Evolutionary conservation across 2,888 invertebrate genomes (phyloP), one percentile per base, ranked within the genome.

Genomic region (Ecliptopera silaceata): DNA sequence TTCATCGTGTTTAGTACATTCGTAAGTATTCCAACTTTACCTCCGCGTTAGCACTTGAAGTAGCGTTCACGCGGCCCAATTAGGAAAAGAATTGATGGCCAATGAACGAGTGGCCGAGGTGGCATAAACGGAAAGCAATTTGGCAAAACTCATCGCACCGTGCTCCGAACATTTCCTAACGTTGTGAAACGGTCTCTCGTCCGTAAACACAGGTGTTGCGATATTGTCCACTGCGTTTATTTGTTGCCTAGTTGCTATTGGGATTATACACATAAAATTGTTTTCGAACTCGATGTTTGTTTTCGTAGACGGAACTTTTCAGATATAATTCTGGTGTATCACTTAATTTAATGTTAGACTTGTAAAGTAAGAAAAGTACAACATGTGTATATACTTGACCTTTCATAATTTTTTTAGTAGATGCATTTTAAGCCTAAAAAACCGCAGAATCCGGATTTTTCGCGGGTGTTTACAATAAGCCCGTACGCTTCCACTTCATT

Each of bases 21-120:
- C 26, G 10, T 1, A 26, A 26, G 26, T 26, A 26, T 26, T 26
- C 26, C 10, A 1, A 26, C 2, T 8, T 26, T 5, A 56, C 15
- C 48, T 64, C 60, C 15, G 20, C 11, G 54, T 41, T 57, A 61
- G 61, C 51, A 55, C 56, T 71, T 63, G 57, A 74, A 69, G 77
- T 72, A 68, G 68, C 71, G 65, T 71, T 77, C 70, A 68, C 69
- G 66, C 72, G 71, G 79, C 78, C 78, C 85, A 86, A 86, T 86
- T 86, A 86, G 81, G 69, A 71, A 69, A 78, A 79, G 81, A 82
- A 80, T 76, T 72, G 79, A 76, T 77, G 75, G 76, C 75, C 78
- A 80, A 84, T 82, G 79, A 80, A 70, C 73, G 70, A 70, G 55
- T 49, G 56, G 31, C 56, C 36, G 51, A 48, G 46, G 55, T 50